Base-by-base conservation (phyloP, 1,140 invertebrate species). In the Ectropis grisescens region DNA sequence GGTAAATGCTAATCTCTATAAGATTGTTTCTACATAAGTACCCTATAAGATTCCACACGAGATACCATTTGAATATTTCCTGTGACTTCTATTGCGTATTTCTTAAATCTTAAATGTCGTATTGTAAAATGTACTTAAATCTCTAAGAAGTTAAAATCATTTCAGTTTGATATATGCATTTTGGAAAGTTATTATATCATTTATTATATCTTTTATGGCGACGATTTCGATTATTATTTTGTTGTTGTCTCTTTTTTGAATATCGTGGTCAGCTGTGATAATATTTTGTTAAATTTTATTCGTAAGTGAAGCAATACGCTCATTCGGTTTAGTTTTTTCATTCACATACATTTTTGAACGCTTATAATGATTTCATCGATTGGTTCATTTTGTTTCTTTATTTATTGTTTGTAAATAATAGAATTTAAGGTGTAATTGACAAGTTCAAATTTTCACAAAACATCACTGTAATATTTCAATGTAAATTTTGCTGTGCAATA, bases 241-340 rank as follows among this genome's bases (percentile, higher is more conserved):
- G 9, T 57, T 58, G 56, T 65, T 62, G 49, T 53, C 48, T 60
- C 58, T 50, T 35, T 47, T 47, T 57, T 51, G 65, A 69, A 62
- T 71, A 65, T 78, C 72, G 72, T 80, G 65, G 72, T 74, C 64
- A 74, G 67, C 75, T 81, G 75, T 81, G 75, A 81, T n/a, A n/a
- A n/a, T 81, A 81, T 81, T 81, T 78, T 76, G 70, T 81, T 81
- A 76, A 78, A 80, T 68, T 68, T 80, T 67, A 74, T 78, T 80
- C 58, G 62, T 74, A 71, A 69, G 60, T 58, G 59, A 57, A 52
- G 59, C 53, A 58, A 43, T 40, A 40, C 35, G 37, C 16, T 19
- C 3, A 59, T 55, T 65, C 59, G 44, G 47, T 52, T 59, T 19
- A 8, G 16, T 19, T 4, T 19, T 19, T 3, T 19, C 16, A 19